These are phyloP conservation scores for Brachyptera putata DNA, from an alignment of 2,888 invertebrate genomes.

Conservation along the genomic window DNA sequence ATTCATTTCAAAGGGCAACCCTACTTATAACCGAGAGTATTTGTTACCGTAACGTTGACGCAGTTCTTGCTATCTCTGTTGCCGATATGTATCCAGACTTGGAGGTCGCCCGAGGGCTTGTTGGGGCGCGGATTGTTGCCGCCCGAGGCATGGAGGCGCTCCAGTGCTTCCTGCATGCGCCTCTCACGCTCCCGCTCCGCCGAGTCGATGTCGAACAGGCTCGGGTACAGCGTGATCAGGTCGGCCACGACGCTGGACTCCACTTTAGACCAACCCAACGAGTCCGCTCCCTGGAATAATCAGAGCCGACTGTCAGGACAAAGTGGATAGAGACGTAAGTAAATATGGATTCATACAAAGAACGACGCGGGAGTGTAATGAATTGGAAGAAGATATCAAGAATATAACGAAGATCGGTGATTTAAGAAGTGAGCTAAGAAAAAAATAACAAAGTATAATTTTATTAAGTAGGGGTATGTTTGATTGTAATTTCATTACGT, in stretches of 20 bases:
- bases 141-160: conserved; percentile 59
- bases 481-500: too few species aligned
- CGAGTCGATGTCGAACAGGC: conserved; percentile 75
- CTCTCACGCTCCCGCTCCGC: conserved; percentile 70
- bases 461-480: too few species aligned
- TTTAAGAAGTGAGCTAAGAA: too few species aligned
- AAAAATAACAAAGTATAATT: too few species aligned
- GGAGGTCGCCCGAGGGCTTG: conserved; percentile 71
- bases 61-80: conserved; percentile 55
- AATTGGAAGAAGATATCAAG: too few species aligned
- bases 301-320: too few species aligned
- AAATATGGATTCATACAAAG: too few species aligned
- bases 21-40: too few species aligned
- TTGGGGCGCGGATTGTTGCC: conserved; percentile 45
- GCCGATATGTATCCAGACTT: conserved; percentile 72
- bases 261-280: conserved; percentile 55
- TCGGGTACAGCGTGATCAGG: conserved; percentile 67
- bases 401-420: too few species aligned
- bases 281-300: conserved; percentile 26
- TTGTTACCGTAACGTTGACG: conserved; percentile 60
- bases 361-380: too few species aligned
- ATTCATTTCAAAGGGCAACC: too few species aligned
- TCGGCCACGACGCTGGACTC: conserved; percentile 74
- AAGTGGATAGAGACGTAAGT: too few species aligned
- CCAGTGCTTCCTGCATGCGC: conserved; percentile 68